A percentile compares a stretch with the other conserved stretches of the same genome.
Evolutionary conservation across 1,140 invertebrate species (phyloP).

Genomic region (Lordiphosa stackelbergi): DNA sequence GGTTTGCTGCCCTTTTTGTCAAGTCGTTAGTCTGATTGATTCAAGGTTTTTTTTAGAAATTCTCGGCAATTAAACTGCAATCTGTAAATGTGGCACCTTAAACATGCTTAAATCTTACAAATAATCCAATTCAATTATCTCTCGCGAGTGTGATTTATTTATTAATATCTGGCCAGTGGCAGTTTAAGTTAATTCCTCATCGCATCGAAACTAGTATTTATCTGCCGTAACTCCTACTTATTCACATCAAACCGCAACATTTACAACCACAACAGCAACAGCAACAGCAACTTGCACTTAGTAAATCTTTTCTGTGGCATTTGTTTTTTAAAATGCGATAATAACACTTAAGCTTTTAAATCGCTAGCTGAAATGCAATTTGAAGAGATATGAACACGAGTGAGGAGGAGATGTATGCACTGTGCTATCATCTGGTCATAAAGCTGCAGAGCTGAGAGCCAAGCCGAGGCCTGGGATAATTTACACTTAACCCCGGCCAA

Average conservation of each 20-base stretch:
- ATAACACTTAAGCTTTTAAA: constrained; percentile 68
- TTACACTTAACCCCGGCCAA: constrained; percentile 68
- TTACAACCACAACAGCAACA: constrained; percentile 15
- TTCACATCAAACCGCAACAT: constrained; percentile 5
- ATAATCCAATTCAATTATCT: no score
- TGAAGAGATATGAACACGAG: constrained; percentile 14
- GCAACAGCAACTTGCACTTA: constrained; percentile 47
- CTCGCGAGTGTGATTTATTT: no score
- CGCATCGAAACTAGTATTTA: no score
- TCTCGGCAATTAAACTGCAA: no score
- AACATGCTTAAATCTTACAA: no score
- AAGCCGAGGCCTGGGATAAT: constrained; percentile 53
- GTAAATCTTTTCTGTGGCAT: constrained; percentile 60
- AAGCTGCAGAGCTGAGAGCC: not conserved
- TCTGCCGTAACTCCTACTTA: no score
- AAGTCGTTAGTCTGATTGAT: no score
- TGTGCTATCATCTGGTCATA: constrained; percentile 6
- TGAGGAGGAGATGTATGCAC: not conserved
- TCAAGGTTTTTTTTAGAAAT: no score
- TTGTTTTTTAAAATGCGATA: constrained; percentile 66
- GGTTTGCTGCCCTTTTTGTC: no score
- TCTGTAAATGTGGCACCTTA: no score
- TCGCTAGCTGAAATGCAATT: constrained; percentile 61
- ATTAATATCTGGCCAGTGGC: no score
- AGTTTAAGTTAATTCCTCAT: no score